Evolutionary conservation across 2,888 invertebrate species (phyloP).

Genomic region (Spilarctia lutea): DNA sequence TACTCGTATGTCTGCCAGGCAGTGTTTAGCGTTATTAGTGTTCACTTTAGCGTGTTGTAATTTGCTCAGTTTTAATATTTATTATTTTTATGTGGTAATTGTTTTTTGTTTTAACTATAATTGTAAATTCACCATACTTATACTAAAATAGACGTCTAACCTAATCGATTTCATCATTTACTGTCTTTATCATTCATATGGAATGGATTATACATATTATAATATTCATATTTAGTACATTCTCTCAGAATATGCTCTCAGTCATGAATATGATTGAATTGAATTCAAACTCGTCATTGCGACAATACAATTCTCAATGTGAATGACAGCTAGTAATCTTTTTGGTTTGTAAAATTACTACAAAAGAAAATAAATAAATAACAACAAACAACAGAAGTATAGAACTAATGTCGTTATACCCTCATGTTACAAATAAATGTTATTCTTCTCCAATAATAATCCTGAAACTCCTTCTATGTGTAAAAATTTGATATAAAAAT

Average conservation of each 20-base stretch:
- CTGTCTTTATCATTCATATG: neutral
- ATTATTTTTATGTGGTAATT: no score
- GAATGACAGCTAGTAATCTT: conserved; percentile 26
- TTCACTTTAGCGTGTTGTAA: no score
- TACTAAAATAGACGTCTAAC: no score
- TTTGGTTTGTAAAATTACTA: conserved; percentile 35
- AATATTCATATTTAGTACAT: neutral
- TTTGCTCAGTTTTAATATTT: no score
- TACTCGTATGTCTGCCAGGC: no score
- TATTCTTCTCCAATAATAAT: neutral
- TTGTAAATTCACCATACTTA: no score
- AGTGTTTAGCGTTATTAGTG: no score
- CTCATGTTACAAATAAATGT: conserved; percentile 22
- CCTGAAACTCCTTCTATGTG: no score
- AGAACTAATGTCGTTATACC: conserved; percentile 31
- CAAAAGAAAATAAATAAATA: conserved; percentile 29
- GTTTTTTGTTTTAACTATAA: no score
- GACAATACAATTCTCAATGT: neutral
- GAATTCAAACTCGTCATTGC: neutral
- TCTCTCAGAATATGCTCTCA: neutral
- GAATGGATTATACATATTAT: neutral
- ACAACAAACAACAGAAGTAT: conserved; percentile 19
- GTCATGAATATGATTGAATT: neutral
- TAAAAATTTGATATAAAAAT: no score
- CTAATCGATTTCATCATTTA: neutral